Base-by-base conservation (phyloP, 2,797 vertebrate genomes). In the Pangasius krempfi region DNA sequence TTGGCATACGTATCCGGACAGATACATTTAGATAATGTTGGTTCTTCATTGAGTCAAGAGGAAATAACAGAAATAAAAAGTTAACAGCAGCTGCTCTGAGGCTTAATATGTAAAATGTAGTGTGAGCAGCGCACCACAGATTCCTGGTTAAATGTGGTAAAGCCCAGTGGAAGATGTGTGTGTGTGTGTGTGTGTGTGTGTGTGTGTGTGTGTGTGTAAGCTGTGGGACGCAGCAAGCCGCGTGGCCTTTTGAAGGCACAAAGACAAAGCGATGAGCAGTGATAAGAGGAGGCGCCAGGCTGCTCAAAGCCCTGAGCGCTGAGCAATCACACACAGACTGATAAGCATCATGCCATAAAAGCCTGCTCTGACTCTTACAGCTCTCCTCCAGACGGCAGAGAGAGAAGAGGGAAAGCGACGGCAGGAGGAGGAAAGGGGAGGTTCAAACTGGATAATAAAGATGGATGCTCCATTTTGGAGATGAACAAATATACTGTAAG, bases 261-360 rank as follows among this genome's bases (percentile, higher is more conserved):
- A 95, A 94, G 95, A 96, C 95, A 95, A 95, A 97, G 94, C 86
- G 96, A 97, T 97, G 94, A 93, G 94, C 93, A 88, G 90, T 93
- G 96, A 97, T 97, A 97, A 97, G 94, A 94, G 86, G 92, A 94
- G 97, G 96, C 95, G 95, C 97, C 97, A 97, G 79, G 13, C 79
- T 88, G 93, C 94, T 92, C 90, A 84, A 90, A 96, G 95, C 95
- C 96, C 96, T 93, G 93, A 96, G 96, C 95, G 95, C 95, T 92
- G 93, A 95, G 94, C 94, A 95, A 96, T 93, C 94, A 93, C 92
- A 93, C 92, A 93, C 88, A 92, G 88, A 85, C 91, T 95, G 95
- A 96, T 95, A 96, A 96, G 91, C 92, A 96, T 96, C 95, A 93
- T 93, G 93, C 91, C 88, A 92, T 94, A 93, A 92, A 93, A 90